These are phyloP conservation scores for Plecotus auritus DNA, from an alignment of 2,113 vertebrate genomes.

Conservation along the genomic window DNA sequence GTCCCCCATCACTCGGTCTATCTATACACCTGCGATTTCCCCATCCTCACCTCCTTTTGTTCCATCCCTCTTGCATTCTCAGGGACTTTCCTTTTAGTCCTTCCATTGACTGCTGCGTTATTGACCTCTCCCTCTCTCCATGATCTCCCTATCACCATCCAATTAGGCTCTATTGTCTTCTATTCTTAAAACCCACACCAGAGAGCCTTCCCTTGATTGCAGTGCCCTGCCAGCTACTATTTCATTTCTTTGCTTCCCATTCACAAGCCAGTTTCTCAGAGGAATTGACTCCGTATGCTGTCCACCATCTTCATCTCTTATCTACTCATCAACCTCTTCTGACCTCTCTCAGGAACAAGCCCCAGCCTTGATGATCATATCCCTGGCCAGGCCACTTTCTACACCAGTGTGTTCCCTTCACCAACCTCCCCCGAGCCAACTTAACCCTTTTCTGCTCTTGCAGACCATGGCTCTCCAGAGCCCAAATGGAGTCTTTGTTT, in stretches of 20 bases:
- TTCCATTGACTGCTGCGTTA: not conserved
- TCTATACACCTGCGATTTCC: not conserved
- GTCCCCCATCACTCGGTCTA: too few relatives aligned
- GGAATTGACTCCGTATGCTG: not conserved
- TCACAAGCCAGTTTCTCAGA: not conserved
- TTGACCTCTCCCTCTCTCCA: not conserved
- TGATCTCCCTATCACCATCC: not conserved
- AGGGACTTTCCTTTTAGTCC: not conserved
- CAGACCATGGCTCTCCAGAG: not conserved
- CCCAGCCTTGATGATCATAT: not conserved
- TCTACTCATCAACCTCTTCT: not conserved
- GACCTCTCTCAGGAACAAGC: not conserved
- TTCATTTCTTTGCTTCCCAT: not conserved
- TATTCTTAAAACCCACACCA: not conserved
- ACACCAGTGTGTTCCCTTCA: not conserved
- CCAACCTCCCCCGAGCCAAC: not conserved
- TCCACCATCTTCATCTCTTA: not conserved
- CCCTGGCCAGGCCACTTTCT: not conserved
- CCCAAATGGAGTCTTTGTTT: not conserved
- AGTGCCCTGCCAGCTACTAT: not conserved
- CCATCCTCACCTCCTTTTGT: not conserved
- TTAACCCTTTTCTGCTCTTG: not conserved
- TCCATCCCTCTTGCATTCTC: not conserved
- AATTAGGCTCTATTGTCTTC: not conserved
- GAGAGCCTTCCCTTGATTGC: not conserved